A percentile compares a stretch with the other conserved stretches of the same genome.
Conservation (phyloP, 2,888 invertebrate species). For the Athalia rosae region DNA sequence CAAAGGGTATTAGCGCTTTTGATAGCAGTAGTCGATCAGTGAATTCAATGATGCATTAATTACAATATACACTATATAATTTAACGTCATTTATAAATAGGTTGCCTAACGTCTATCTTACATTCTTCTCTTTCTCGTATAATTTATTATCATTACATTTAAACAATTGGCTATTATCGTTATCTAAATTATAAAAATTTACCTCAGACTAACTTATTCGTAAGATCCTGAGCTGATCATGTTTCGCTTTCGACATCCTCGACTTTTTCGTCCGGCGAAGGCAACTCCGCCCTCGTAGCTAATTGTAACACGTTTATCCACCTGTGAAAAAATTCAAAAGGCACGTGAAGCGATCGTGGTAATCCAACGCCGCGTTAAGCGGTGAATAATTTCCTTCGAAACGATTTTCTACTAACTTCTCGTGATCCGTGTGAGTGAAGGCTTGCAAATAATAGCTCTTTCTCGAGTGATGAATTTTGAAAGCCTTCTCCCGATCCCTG, state of each 20-base stretch:
- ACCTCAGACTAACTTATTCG: conserved; percentile 55
- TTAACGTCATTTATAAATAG: conserved; percentile 65
- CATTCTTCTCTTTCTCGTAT: conserved; percentile 54
- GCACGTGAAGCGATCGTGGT: not conserved
- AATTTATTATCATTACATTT: conserved; percentile 48
- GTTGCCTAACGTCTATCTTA: conserved; percentile 65
- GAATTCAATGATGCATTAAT: conserved; percentile 40
- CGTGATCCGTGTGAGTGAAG: conserved; percentile 72
- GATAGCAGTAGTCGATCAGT: conserved; percentile 48
- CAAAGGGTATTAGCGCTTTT: conserved; percentile 2
- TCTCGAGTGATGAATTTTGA: conserved; percentile 74
- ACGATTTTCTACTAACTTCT: conserved; percentile 69
- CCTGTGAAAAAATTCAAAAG: conserved; percentile 64
- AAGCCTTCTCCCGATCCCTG: conserved; percentile 72
- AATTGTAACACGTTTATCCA: conserved; percentile 74
- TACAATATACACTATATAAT: conserved; percentile 61
- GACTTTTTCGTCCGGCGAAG: conserved; percentile 58
- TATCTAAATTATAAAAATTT: conserved; percentile 43
- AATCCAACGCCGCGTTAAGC: not conserved
- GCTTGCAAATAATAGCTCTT: conserved; percentile 75
- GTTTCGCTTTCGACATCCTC: conserved; percentile 54
- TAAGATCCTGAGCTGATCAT: conserved; percentile 47
- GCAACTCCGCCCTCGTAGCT: conserved; percentile 74
- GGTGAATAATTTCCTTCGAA: not conserved
- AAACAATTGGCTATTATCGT: conserved; percentile 63